Conservation (phyloP, 2,888 invertebrate genomes). For the Cantharis lateralis region DNA sequence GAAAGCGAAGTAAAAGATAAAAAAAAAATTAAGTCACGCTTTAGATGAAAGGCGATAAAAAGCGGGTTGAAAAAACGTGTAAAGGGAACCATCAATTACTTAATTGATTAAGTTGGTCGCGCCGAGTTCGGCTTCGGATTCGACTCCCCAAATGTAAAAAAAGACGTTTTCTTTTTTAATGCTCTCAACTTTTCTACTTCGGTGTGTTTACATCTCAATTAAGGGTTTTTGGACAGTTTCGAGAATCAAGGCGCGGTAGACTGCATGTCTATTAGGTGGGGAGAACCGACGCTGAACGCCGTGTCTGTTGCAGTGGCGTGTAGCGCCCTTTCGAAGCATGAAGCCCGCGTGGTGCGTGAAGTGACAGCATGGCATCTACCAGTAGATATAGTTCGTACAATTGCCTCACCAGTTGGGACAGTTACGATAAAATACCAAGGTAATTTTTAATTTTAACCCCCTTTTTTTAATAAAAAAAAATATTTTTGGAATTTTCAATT, state of each 20-base stretch:
- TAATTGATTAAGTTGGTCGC: not conserved
- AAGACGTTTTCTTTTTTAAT: not conserved
- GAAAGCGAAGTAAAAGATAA: not conserved
- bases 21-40: not conserved
- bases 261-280: slow-evolving; percentile 36
- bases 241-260: slow-evolving; percentile 30
- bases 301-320: slow-evolving; percentile 46
- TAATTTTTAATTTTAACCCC: slow-evolving; percentile 50
- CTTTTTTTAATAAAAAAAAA: not conserved
- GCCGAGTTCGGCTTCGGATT: no score
- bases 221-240: not conserved
- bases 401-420: slow-evolving; percentile 88
- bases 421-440: slow-evolving; percentile 90
- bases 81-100: not conserved
- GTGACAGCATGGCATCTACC: slow-evolving; percentile 64
- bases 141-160: not conserved
- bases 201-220: not conserved
- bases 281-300: slow-evolving; percentile 34
- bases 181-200: not conserved
- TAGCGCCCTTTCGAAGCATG: slow-evolving; percentile 46
- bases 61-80: not conserved
- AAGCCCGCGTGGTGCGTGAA: slow-evolving; percentile 40
- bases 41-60: not conserved
- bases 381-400: slow-evolving; percentile 88
- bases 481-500: no score